Evolutionary conservation across 2,797 vertebrate species (phyloP).

Genomic region (Brotula barbata): DNA sequence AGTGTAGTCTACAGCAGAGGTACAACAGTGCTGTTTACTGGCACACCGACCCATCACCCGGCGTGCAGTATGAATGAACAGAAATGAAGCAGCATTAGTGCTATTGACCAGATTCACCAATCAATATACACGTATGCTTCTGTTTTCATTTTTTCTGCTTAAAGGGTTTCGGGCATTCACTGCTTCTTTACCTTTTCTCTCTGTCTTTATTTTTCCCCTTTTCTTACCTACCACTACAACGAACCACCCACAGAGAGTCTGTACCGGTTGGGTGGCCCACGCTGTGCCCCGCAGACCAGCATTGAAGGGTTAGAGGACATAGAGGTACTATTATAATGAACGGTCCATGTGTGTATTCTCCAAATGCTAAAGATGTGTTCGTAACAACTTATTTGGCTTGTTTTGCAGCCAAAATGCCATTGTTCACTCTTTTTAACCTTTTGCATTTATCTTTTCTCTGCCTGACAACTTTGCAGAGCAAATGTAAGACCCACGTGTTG

Average conservation of each 20-base stretch:
- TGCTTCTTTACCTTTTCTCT: conserved; percentile 18
- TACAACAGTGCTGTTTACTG: conserved; percentile 32
- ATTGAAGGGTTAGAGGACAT: conserved; percentile 88
- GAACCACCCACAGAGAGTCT: conserved; percentile 79
- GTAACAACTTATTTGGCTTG: conserved; percentile 2
- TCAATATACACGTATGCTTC: conserved; percentile 59
- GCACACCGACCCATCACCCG: conserved; percentile 21
- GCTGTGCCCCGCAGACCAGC: conserved; percentile 87
- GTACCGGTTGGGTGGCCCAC: conserved; percentile 84
- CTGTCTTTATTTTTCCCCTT: conserved; percentile 24
- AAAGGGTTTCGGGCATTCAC: conserved; percentile 51
- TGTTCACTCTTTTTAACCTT: background rate
- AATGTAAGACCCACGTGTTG: conserved; percentile 90
- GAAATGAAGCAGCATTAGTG: conserved; percentile 58
- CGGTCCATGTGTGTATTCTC: background rate
- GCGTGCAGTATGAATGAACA: conserved; percentile 43
- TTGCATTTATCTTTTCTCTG: background rate
- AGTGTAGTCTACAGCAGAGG: conserved; percentile 26
- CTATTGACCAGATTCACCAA: conserved; percentile 55
- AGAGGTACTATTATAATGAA: conserved; percentile 80
- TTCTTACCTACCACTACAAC: conserved; percentile 7
- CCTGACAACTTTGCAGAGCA: conserved; percentile 63
- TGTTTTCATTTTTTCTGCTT: conserved; percentile 36
- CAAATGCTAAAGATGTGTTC: conserved; percentile 1
- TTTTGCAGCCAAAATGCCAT: background rate